Conservation (phyloP, 2,888 invertebrate species). For the Oscheius sp. region DNA sequence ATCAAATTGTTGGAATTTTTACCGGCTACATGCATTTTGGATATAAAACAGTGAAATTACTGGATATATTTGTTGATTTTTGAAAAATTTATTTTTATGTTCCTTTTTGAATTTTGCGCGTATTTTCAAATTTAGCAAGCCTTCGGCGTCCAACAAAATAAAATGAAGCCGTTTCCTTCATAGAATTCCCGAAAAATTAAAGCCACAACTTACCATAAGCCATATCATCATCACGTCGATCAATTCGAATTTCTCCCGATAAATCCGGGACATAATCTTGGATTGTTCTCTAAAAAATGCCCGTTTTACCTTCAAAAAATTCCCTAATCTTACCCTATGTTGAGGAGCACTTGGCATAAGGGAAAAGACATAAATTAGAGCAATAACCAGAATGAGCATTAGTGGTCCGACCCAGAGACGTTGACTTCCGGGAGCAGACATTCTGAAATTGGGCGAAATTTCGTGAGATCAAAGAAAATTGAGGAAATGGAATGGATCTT, state of each 20-base stretch:
- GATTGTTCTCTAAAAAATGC: not conserved
- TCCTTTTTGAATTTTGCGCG: no score
- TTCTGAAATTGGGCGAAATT: constrained; percentile 20
- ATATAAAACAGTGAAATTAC: no score
- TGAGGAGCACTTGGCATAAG: constrained; percentile 54
- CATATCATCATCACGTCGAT: constrained; percentile 17
- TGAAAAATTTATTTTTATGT: no score
- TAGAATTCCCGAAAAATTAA: not conserved
- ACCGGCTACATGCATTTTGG: no score
- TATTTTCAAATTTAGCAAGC: no score
- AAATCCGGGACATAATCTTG: constrained; percentile 14
- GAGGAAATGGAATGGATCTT: not conserved
- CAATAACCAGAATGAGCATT: constrained; percentile 56
- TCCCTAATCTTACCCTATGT: constrained; percentile 43
- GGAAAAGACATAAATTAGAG: constrained; percentile 58
- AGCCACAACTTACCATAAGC: constrained; percentile 13
- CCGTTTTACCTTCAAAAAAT: not conserved
- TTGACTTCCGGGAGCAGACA: constrained; percentile 34
- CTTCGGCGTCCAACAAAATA: no score
- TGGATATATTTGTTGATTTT: no score
- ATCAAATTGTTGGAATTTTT: no score
- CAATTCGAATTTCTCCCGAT: constrained; percentile 24
- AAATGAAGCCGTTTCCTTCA: no score
- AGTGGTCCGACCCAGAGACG: constrained; percentile 61
- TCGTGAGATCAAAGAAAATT: constrained; percentile 1